A percentile compares a stretch with the other conserved stretches of the same genome.
Evolutionary conservation across 2,888 invertebrate genomes (phyloP).

Genomic region (Andrena haemorrhoa): DNA sequence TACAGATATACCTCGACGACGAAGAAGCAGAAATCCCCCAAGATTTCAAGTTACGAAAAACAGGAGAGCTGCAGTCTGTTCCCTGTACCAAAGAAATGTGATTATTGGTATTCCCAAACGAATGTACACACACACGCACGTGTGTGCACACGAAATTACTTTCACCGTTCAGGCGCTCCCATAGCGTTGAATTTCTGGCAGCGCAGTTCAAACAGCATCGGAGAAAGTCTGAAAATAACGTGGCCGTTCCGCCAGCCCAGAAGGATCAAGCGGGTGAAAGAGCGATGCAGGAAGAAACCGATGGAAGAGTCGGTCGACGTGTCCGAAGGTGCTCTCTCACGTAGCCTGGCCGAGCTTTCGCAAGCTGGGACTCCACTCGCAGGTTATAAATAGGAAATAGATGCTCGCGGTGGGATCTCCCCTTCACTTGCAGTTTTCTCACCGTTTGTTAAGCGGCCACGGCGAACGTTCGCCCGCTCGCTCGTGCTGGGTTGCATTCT

Average conservation of each 20-base stretch:
- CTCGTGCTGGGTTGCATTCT: conserved; percentile 55
- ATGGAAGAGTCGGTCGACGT: conserved; percentile 42
- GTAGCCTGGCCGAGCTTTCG: conserved; percentile 58
- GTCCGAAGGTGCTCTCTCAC: conserved; percentile 52
- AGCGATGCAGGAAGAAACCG: conserved; percentile 17
- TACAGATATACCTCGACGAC: too few relatives aligned
- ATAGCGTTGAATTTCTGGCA: too few relatives aligned
- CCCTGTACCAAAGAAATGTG: too few relatives aligned
- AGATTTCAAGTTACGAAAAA: too few relatives aligned
- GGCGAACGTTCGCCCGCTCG: conserved; percentile 14
- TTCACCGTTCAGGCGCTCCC: too few relatives aligned
- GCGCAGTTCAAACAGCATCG: background rate
- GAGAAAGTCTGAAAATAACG: conserved; percentile 12
- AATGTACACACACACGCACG: too few relatives aligned
- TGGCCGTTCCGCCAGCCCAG: too few relatives aligned
- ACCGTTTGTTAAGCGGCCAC: conserved; percentile 65
- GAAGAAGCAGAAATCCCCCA: too few relatives aligned
- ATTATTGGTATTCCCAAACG: too few relatives aligned
- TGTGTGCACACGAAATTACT: too few relatives aligned
- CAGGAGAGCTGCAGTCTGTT: too few relatives aligned
- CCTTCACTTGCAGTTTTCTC: conserved; percentile 73
- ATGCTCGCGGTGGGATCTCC: conserved; percentile 62
- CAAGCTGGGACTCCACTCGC: conserved; percentile 66
- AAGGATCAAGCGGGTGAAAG: background rate
- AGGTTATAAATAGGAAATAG: conserved; percentile 69